Percentiles rank a stretch among this genome's conserved stretches.
These are phyloP conservation scores for Siniperca knerii DNA, from an alignment of 2,113 vertebrate genomes.

Conservation along the genomic window DNA sequence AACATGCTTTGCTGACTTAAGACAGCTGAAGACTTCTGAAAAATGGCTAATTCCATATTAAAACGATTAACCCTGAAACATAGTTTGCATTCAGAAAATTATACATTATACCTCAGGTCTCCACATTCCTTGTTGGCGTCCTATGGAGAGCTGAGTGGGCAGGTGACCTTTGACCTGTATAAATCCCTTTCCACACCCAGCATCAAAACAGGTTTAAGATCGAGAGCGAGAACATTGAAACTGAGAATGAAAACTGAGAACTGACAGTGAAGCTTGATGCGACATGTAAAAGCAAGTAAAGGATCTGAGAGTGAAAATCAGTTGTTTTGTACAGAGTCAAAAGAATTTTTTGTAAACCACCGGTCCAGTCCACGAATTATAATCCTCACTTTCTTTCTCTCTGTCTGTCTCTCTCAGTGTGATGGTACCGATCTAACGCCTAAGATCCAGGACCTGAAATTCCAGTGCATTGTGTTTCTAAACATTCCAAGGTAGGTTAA, in stretches of 20 bases:
- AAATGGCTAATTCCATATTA: background rate
- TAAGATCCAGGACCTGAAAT: slow-evolving; percentile 98
- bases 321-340: background rate
- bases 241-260: slow-evolving; percentile 1
- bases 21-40: background rate
- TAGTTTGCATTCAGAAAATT: background rate
- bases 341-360: no score
- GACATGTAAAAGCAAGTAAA: background rate
- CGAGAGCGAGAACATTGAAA: background rate
- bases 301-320: background rate
- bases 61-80: no score
- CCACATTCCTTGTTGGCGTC: background rate
- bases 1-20: background rate
- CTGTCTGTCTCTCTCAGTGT: slow-evolving; percentile 84
- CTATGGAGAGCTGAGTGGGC: background rate
- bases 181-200: background rate
- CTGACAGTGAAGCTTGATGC: background rate
- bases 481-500: slow-evolving; percentile 96
- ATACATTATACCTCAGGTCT: background rate
- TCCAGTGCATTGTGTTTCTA: slow-evolving; percentile 98
- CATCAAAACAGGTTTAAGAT: background rate
- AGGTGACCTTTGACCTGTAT: background rate
- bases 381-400: background rate
- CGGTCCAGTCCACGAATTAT: background rate
- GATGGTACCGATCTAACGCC: slow-evolving; percentile 95